phyloP scores from a whole-genome alignment of 2,797 vertebrate species.

The Enteromius radiatus region DNA sequence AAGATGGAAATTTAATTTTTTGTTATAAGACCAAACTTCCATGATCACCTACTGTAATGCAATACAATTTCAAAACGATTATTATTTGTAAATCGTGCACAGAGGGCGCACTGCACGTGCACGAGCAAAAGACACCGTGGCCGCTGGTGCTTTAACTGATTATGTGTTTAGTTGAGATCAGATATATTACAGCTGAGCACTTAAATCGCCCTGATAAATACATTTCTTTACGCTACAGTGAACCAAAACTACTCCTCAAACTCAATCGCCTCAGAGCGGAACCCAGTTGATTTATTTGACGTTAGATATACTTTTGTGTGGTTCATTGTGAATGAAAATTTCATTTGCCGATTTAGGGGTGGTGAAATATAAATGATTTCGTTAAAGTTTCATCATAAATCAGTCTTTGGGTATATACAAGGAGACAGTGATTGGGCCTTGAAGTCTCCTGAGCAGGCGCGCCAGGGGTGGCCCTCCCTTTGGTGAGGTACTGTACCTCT shows the following conservation, averaged over 20 bases:
- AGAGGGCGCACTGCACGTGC: not conserved
- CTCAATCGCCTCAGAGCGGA: conserved; percentile 66
- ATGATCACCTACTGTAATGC: not conserved
- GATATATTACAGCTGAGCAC: not conserved
- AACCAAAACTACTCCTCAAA: conserved; percentile 70
- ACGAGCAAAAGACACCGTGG: not conserved
- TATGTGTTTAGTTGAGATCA: not conserved
- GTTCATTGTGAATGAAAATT: conserved; percentile 89
- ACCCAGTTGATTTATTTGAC: conserved; percentile 76
- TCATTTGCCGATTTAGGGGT: conserved; percentile 89
- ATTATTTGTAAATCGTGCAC: not conserved
- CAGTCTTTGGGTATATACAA: conserved; percentile 84
- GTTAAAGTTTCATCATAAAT: conserved; percentile 95
- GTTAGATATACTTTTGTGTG: conserved; percentile 78
- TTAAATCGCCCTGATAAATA: conserved; percentile 26
- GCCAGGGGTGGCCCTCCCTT: conserved; percentile 63
- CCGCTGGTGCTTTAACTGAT: not conserved
- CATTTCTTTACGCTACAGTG: conserved; percentile 52
- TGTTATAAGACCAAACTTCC: not conserved
- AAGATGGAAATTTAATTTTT: not conserved
- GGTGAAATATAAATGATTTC: conserved; percentile 93
- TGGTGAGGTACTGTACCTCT: conserved; percentile 54
- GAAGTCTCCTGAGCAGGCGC: conserved; percentile 79
- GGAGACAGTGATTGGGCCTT: conserved; percentile 85
- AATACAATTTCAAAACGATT: not conserved